Evolutionary conservation across 2,113 vertebrate genomes (phyloP), one percentile per base, ranked within the genome.

Genomic region (Oryzias celebensis): DNA sequence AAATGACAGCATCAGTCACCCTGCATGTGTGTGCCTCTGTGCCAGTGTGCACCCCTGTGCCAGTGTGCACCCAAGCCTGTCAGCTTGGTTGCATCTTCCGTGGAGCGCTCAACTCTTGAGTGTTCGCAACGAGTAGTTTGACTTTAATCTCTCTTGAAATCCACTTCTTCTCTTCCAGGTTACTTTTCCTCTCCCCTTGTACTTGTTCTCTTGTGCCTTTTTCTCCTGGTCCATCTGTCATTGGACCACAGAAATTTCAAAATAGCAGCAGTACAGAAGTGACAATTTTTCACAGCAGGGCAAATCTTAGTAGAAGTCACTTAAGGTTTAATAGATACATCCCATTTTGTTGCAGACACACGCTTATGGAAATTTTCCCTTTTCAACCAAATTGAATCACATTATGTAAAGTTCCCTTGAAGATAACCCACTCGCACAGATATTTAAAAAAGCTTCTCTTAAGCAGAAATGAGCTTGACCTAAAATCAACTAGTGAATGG

Each of bases 71-170:
- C 13, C 22, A 41, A 60, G 71, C 64, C 85, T 84, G 86, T 87
- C 88, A 85, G 70, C 66, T 80, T 41, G 48, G 65, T 64, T 84
- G 73, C 71, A 23, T 88, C 81, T 77, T 59, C 26, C 20, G 55
- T 20, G 17, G 49, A 58, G 62, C 46, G 16, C 64, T 81, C 64
- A 54, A 77, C 69, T 77, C 66, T 12, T 47, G 68, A 68, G 80
- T 66, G 65, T 72, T 86, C 63, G 56, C 79, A 73, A 90, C 86
- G 80, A 72, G 73, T 78, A 72, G 77, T 85, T 88, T 90, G 79
- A 90, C 68, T 85, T 60, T 82, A 85, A 87, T 88, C 84, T 46
- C 53, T 87, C 68, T 68, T 89, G 84, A 87, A 86, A 80, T 75
- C 57, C 60, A 45, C 42, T 60, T 77, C 65, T 66, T 81, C 78